Conservation (phyloP, 2,888 invertebrate species). For the Ellobium chinense region DNA sequence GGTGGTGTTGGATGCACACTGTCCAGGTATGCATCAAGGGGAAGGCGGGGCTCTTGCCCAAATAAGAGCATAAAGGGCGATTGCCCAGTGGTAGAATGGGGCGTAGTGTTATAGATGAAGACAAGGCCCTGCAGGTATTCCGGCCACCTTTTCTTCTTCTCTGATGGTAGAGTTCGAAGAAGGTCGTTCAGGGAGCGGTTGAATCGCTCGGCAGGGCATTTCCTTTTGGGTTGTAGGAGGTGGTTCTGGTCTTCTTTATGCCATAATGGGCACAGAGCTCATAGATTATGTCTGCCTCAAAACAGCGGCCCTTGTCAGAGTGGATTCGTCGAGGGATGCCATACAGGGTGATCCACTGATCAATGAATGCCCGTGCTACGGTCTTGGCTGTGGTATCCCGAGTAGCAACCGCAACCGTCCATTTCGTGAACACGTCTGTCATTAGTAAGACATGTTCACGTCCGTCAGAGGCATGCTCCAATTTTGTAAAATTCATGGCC, state of each 20-base stretch:
- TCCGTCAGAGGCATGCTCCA: constrained; percentile 43
- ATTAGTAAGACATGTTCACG: constrained; percentile 57
- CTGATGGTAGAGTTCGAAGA: constrained; percentile 19
- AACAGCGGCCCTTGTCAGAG: constrained; percentile 55
- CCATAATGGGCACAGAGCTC: constrained; percentile 51
- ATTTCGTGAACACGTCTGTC: constrained; percentile 60
- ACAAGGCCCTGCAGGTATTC: neutral
- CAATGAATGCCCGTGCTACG: constrained; percentile 51
- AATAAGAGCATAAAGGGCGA: constrained; percentile 50
- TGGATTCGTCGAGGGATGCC: constrained; percentile 55
- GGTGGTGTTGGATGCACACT: too few species aligned
- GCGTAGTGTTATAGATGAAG: constrained; percentile 44
- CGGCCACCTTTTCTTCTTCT: constrained; percentile 51
- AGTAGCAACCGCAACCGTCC: constrained; percentile 53
- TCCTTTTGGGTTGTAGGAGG: constrained; percentile 54
- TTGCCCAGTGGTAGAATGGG: constrained; percentile 40
- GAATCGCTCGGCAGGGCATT: constrained; percentile 57
- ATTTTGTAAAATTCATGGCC: neutral
- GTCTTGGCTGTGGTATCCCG: constrained; percentile 52
- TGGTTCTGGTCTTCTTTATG: constrained; percentile 51
- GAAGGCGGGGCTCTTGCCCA: constrained; percentile 46
- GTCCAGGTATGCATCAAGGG: neutral
- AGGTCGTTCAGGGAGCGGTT: constrained; percentile 50
- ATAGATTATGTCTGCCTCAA: constrained; percentile 50
- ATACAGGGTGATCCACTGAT: constrained; percentile 53